Percentiles rank a stretch among this genome's conserved stretches.
These are phyloP conservation scores for Choloepus didactylus DNA, from an alignment of 2,797 vertebrate species.

Conservation along the genomic window DNA sequence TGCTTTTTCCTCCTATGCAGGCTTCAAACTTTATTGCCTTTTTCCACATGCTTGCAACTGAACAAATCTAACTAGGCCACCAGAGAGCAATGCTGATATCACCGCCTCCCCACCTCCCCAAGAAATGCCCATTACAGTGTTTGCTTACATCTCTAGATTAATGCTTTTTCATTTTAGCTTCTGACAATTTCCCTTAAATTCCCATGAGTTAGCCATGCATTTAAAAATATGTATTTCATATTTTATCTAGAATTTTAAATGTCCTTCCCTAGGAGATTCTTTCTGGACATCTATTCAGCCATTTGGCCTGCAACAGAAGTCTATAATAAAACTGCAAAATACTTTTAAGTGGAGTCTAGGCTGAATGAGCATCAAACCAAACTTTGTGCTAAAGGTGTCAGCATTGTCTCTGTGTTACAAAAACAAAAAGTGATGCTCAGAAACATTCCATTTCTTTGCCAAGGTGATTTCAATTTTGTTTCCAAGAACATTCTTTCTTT, in stretches of 20 bases:
- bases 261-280: not conserved
- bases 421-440: not conserved
- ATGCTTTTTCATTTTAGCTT: not conserved
- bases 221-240: not conserved
- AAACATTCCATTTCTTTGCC: conserved; percentile 23
- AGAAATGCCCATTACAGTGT: not conserved
- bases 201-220: not conserved
- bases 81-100: not conserved
- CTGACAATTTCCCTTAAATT: not conserved
- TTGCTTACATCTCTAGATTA: not conserved
- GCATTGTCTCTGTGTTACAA: not conserved
- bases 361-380: not conserved
- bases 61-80: not conserved
- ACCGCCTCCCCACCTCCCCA: not conserved
- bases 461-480: not conserved
- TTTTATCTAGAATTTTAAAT: conserved; percentile 25
- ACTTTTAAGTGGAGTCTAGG: not conserved
- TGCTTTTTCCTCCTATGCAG: not conserved
- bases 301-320: not conserved
- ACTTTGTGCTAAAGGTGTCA: not conserved
- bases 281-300: not conserved
- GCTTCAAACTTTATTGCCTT: not conserved
- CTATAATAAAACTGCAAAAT: not conserved
- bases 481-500: not conserved
- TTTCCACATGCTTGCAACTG: not conserved